These are phyloP conservation scores for Nemoura dubitans DNA, from an alignment of 2,888 invertebrate species.

Conservation along the genomic window DNA sequence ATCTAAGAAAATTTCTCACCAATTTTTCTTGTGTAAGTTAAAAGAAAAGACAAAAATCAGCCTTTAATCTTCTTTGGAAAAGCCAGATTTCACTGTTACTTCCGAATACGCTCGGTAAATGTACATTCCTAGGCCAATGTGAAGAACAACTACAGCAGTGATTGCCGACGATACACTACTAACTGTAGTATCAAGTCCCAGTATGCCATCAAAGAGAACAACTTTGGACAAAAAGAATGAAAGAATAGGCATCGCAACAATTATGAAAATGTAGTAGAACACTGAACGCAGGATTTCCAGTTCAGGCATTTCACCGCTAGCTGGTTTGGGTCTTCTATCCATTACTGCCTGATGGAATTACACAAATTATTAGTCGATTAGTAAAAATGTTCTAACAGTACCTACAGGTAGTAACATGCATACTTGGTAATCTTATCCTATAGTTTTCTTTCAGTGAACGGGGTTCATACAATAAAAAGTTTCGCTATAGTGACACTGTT, in stretches of 20 bases:
- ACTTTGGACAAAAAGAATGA: slow-evolving; percentile 78
- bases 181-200: slow-evolving; percentile 64
- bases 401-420: too few relatives aligned
- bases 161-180: slow-evolving; percentile 84
- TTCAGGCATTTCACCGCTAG: slow-evolving; percentile 67
- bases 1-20: slow-evolving; percentile 1
- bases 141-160: slow-evolving; percentile 77
- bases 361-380: neutral
- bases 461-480: too few relatives aligned
- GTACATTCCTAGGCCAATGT: slow-evolving; percentile 79
- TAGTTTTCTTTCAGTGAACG: too few relatives aligned
- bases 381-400: neutral
- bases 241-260: slow-evolving; percentile 77
- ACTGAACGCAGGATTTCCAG: slow-evolving; percentile 79
- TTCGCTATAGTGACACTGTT: too few relatives aligned
- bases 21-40: neutral
- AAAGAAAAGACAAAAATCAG: neutral
- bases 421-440: too few relatives aligned
- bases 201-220: slow-evolving; percentile 74
- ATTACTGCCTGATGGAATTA: neutral
- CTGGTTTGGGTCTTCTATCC: slow-evolving; percentile 2
- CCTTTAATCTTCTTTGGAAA: slow-evolving; percentile 33
- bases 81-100: neutral
- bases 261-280: slow-evolving; percentile 77
- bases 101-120: slow-evolving; percentile 80